phyloP scores from a whole-genome alignment of 2,113 vertebrate genomes.

The Heliornis fulica region DNA sequence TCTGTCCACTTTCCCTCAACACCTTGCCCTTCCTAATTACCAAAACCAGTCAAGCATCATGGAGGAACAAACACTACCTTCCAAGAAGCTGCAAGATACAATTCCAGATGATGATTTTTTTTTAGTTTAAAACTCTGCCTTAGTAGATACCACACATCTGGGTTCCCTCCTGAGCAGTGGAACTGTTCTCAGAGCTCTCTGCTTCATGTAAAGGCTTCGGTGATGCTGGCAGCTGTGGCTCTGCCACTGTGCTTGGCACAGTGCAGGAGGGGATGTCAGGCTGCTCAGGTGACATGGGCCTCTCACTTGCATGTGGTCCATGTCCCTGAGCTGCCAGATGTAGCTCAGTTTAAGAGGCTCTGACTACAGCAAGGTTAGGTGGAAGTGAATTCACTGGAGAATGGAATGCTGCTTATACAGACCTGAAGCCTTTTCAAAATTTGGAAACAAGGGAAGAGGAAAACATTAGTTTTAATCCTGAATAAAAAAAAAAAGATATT shows the following conservation, averaged over 20 bases:
- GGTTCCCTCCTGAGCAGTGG: background rate
- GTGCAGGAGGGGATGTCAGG: background rate
- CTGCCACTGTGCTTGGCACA: background rate
- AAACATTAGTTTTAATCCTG: background rate
- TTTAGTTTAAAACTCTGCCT: background rate
- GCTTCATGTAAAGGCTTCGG: background rate
- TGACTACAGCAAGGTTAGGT: background rate
- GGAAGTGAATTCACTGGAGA: background rate
- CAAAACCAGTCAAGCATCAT: background rate
- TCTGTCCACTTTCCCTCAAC: background rate
- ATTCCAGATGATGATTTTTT: background rate
- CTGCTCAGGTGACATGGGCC: background rate
- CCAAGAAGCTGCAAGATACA: background rate
- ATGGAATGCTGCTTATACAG: background rate
- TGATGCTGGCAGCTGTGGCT: background rate
- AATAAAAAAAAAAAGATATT: background rate
- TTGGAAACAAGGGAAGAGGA: background rate
- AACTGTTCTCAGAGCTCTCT: background rate
- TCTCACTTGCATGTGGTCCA: background rate
- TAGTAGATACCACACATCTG: background rate
- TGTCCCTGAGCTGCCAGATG: background rate
- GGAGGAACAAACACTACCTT: background rate
- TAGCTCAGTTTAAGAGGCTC: background rate
- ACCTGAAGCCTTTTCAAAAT: background rate
- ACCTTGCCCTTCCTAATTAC: background rate